These are phyloP conservation scores for Argyrosomus japonicus DNA, from an alignment of 2,113 vertebrate genomes.

Conservation along the genomic window DNA sequence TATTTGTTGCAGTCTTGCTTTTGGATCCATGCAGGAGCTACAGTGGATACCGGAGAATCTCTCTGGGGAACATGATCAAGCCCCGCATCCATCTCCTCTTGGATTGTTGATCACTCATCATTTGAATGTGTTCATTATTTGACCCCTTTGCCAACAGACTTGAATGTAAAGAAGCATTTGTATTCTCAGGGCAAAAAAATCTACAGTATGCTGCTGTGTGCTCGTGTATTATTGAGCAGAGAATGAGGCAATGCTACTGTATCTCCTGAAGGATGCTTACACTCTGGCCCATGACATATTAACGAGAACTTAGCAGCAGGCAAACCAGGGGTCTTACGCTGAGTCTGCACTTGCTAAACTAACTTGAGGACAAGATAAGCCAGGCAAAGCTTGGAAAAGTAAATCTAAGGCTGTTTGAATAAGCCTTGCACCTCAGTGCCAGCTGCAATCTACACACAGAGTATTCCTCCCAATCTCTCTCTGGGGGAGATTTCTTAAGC, in stretches of 20 bases:
- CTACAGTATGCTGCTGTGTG: conserved; percentile 23
- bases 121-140: conserved; percentile 37
- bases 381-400: conserved; percentile 68
- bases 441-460: conserved; percentile 58
- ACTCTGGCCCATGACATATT: conserved; percentile 66
- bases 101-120: conserved; percentile 63
- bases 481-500: conserved; percentile 66
- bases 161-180: conserved; percentile 41
- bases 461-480: conserved; percentile 64
- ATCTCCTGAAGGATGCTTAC: conserved; percentile 53
- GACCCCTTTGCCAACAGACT: conserved; percentile 28
- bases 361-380: conserved; percentile 71
- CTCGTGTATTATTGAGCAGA: conserved; percentile 64
- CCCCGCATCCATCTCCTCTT: not conserved
- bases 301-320: conserved; percentile 59
- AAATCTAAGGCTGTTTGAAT: conserved; percentile 74
- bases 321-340: conserved; percentile 64
- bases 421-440: conserved; percentile 67
- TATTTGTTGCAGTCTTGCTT: conserved; percentile 65
- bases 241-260: conserved; percentile 50
- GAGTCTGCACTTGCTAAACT: conserved; percentile 74
- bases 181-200: conserved; percentile 19
- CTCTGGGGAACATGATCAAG: conserved; percentile 49
- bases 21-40: conserved; percentile 55
- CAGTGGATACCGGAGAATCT: conserved; percentile 45